Evolutionary conservation across 2,888 invertebrate species (phyloP), one percentile per base, ranked within the genome.

Genomic region (Carterocephalus palaemon): DNA sequence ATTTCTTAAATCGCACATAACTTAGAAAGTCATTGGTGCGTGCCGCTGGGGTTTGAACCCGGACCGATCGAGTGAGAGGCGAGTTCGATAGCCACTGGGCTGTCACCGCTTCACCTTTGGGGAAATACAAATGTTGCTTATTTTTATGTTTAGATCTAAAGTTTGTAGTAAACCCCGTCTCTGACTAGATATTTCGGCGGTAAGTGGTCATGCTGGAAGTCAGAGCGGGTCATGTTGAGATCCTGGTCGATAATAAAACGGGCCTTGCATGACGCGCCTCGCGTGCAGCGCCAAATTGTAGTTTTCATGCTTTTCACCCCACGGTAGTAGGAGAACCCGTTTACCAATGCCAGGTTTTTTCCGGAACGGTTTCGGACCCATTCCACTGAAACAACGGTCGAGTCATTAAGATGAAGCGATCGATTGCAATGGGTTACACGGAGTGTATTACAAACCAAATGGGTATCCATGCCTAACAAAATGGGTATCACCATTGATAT

Each of bases 261-360:
- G 0, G 59, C 59, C 29, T 45, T 58, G 36, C 59, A 61, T 5
- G 34, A 16, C 0, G 45, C 46, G 2, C 54, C 54, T 10, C 46
- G 50, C 1, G 51, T 53, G 26, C 64, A 64, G 1, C 48, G 40
- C 64, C 64, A 64, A 5, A 47, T 39, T 4, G 42, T 34, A 0
- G 56, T 57, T 1, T 13, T 52, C 7, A 32, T 10, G 10, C 8
- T 37, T n/a, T 41, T 41, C 5, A 22, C 5, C 7, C 15, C 48
- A 16, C 8, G 50, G 31, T 36, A 67, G 50, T 62, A 77, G 0
- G 67, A 64, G 42, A 54, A 74, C 0, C 66, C 64, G 0, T 64
- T 29, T 0, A 66, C 24, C 1, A 74, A 15, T 0, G 61, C 61
- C 32, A 70, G 24, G 15, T 52, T 39, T n/a, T 58, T 67, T 0